Conservation (phyloP, 2,797 vertebrate genomes). For the Coilia nasus region DNA sequence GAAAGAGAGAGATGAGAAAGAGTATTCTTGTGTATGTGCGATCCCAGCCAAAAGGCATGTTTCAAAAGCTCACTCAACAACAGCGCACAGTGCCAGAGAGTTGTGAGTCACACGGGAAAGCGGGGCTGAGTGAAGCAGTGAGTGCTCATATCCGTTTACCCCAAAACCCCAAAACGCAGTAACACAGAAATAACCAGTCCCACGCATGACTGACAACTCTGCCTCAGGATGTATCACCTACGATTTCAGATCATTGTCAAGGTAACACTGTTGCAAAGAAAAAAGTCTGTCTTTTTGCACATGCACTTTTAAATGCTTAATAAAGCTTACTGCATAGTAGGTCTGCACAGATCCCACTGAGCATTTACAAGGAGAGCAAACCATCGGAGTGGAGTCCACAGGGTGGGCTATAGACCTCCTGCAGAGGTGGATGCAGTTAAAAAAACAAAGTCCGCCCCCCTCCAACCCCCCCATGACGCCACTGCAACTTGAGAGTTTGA, state of each 20-base stretch:
- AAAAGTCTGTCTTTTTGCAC: not conserved
- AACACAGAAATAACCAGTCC: not conserved
- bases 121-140: not conserved
- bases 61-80: not conserved
- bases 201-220: not conserved
- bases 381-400: not conserved
- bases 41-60: not conserved
- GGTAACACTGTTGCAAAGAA: too few species aligned
- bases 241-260: too few species aligned
- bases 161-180: not conserved
- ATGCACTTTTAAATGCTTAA: not conserved
- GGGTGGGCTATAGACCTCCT: not conserved
- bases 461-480: not conserved
- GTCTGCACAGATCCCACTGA: not conserved
- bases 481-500: not conserved
- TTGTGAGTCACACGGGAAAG: not conserved
- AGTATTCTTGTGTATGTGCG: not conserved
- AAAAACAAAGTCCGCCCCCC: not conserved
- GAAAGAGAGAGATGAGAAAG: not conserved
- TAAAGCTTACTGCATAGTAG: not conserved
- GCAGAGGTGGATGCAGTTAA: not conserved
- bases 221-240: not conserved
- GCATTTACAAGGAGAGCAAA: not conserved
- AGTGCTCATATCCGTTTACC: not conserved
- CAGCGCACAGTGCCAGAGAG: not conserved